Base-by-base conservation (phyloP, 1,140 invertebrate genomes). In the Globodera ellingtonae region DNA sequence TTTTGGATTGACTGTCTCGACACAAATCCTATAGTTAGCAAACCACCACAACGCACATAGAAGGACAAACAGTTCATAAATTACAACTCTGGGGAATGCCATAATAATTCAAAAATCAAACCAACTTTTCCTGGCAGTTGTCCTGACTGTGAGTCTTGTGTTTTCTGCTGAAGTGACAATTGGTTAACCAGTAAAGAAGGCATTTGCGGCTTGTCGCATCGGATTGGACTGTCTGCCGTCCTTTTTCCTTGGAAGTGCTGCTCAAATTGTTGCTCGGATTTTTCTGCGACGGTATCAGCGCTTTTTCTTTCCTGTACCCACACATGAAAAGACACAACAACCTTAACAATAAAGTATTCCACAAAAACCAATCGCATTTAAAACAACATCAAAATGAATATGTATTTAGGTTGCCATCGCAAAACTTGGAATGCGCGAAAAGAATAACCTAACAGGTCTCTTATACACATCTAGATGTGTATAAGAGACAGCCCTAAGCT, bases 231-330 rank as follows among this genome's bases (percentile, higher is more conserved):
- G 52, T 8, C 0, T 6, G 56, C 56, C 18, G 13, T 4, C 18
- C 56, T 18, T 62, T 62, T 72, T 15, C 21, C 71, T 72, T 50
- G 52, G 6, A 72, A 72, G 35, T 72, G 47, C 6, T 72, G 71
- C 52, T 72, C 21, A 72, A 48, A 72, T 35, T 9, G 8, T 8
- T 46, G 52, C 47, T 72, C 52, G n/a, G 47, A 8, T 35, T 72
- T 50, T 50, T 18, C 52, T 56, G 52, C 8, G 47, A 72, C 35
- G 18, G 18, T 4, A 15, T 62, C 56, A 62, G 1, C 10, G 56
- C 18, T 62, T 62, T 62, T 10, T 62, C 15, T 62, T 62, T 18
- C 18, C 56, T 62, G 56, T 62, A 62, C 18, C 56, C 56, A 62
- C 35, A 72, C 47, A 72, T 21, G 18, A 50, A 72, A 7, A 35